Evolutionary conservation across 2,113 vertebrate genomes (phyloP).

Genomic region (Agelaius phoeniceus): DNA sequence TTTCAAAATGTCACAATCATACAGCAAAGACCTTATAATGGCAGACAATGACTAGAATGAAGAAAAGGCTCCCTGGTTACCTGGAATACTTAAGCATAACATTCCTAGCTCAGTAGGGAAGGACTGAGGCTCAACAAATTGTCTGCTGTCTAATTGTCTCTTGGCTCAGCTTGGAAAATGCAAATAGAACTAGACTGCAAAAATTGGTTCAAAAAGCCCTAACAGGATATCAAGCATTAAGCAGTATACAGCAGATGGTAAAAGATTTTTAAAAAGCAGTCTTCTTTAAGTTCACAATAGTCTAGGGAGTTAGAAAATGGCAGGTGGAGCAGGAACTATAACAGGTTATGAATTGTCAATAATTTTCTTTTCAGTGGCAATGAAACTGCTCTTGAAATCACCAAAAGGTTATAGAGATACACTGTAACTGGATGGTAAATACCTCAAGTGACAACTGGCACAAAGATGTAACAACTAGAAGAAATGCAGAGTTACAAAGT

Average conservation of each 20-base stretch:
- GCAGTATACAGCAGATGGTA: slow-evolving; percentile 57
- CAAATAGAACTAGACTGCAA: slow-evolving; percentile 64
- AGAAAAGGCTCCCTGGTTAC: slow-evolving; percentile 24
- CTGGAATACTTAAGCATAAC: slow-evolving; percentile 34
- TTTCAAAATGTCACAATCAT: slow-evolving; percentile 5
- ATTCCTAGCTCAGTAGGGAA: slow-evolving; percentile 65
- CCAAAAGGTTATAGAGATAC: not conserved
- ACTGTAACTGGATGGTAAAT: slow-evolving; percentile 27
- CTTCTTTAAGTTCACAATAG: slow-evolving; percentile 55
- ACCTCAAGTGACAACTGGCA: slow-evolving; percentile 29
- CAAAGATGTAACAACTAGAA: not conserved
- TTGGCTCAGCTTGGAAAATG: slow-evolving; percentile 62
- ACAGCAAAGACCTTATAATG: not conserved
- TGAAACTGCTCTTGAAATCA: slow-evolving; percentile 45
- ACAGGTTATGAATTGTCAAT: slow-evolving; percentile 61
- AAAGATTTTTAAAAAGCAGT: slow-evolving; percentile 54
- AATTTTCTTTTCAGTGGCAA: slow-evolving; percentile 52
- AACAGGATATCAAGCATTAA: slow-evolving; percentile 54
- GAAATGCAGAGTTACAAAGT: not conserved
- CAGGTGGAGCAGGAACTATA: slow-evolving; percentile 48
- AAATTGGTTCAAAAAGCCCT: slow-evolving; percentile 68
- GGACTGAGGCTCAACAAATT: slow-evolving; percentile 58
- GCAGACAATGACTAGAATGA: not conserved
- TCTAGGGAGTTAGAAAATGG: slow-evolving; percentile 38
- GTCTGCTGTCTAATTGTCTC: slow-evolving; percentile 63